Base-by-base conservation (phyloP, 1,140 invertebrate species). In the Luehdorfia chinensis region DNA sequence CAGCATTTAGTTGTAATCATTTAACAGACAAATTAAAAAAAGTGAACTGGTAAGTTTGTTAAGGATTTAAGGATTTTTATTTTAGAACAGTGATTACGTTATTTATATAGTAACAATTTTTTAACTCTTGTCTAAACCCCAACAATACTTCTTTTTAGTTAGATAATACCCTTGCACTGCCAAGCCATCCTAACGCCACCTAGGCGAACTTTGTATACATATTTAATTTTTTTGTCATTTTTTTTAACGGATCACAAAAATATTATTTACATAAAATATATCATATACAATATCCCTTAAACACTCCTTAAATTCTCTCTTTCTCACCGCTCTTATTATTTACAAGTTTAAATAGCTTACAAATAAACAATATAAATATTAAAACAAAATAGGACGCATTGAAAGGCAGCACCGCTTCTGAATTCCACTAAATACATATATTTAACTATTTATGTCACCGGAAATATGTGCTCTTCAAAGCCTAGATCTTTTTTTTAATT, bases 321-420 rank as follows among this genome's bases (percentile, higher is more conserved):
- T 55, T 67, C 56, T 63, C 55, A 55, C 51, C 65, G 64, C 74
- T 69, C 72, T 74, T 71, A 78, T 58, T 80, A 77, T 84, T 52
- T 78, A 84, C 76, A 78, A 16, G 41, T 63, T 71, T 76, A 78
- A 84, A 84, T 75, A 80, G 77, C 79, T 80, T 84, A 80, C 44
- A 78, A 73, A 45, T 76, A 78, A 79, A 78, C 47, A 71, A 77
- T 83, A 79, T 76, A 80, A 75, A 79, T 66, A 75, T 59, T 72
- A 75, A 67, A 75, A 71, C 78, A 66, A 65, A 65, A 55, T 59
- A 58, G 67, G 65, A 72, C 59, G 63, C 65, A 33, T 52, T 49
- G 55, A 34, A 55, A 66, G 55, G 67, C 66, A 63, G 63, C 59
- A 31, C 47, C 37, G 37, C 37, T 57, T 46, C 30, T 31, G n/a